Evolutionary conservation across 2,113 vertebrate genomes (phyloP), one percentile per base, ranked within the genome.

Genomic region (Symphodus melops): DNA sequence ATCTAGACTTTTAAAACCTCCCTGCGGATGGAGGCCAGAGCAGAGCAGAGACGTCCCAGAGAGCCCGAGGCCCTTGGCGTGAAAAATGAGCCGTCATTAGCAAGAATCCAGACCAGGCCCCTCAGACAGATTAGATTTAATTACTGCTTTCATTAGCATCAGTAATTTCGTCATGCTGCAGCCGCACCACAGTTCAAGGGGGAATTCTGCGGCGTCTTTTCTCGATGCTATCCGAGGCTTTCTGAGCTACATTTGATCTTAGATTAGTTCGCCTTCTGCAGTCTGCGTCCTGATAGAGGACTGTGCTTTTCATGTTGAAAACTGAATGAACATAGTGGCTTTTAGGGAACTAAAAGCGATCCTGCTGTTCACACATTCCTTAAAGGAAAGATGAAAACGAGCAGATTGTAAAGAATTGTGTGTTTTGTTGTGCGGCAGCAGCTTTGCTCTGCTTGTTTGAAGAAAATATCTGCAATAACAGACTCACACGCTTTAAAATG

Each of bases 121-220:
- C 59, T 73, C 72, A 77, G 63, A 76, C 64, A 56, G 83, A 88
- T 91, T 85, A 89, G 73, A 87, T 78, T 67, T 86, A 90, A 92
- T 92, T 87, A 90, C 56, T 44, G 36, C 68, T 62, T 72, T 52
- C 79, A 88, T 91, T 89, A 88, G 64, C 75, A 75, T 82, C 68
- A 68, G 36, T 84, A 81, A 66, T 67, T 55, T 58, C 44, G 73
- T 77, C 20, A n/a, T 44, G 74, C 67, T 21, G 75, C 62, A 61
- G 66, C 28, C 52, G 25, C 42, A 53, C n/a, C 23, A 23, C 58
- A 19, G 62, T 77, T 72, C 28, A 56, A 62, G 80, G 48, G 62
- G 57, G 25, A 55, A 46, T 6, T 33, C 51, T 42, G 53, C 68
- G 25, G 46, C n/a, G 4, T 54, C 39, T 73, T 62, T 72, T 44